These are phyloP conservation scores for Cladopsammia gracilis DNA, from an alignment of 64 coral and sea anemone species.

Conservation along the genomic window DNA sequence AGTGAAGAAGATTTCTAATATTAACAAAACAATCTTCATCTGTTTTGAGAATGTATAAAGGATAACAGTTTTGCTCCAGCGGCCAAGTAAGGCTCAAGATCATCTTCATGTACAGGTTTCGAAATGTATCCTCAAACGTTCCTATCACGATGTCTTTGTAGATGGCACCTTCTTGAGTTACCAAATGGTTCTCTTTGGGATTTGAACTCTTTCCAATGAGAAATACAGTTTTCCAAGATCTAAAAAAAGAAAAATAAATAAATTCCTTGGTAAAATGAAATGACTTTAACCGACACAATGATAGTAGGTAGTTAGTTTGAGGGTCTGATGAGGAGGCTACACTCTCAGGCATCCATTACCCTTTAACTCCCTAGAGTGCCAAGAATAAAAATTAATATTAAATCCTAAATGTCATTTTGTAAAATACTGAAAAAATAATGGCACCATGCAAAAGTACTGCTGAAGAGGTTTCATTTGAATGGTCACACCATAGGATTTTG, in stretches of 20 bases:
- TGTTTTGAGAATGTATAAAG: constrained; percentile 69
- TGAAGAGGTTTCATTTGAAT: no score
- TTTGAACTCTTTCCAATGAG: constrained; percentile 37
- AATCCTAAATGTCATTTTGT: no score
- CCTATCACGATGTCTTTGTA: constrained; percentile 60
- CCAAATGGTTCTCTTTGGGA: constrained; percentile 4
- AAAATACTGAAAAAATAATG: no score
- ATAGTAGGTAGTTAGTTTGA: no score
- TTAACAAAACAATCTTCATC: constrained; percentile 85
- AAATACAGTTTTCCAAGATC: constrained; percentile 73
- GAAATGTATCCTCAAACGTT: constrained; percentile 55
- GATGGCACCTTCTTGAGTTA: constrained; percentile 33
- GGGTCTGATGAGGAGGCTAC: no score
- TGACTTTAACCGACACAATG: no score
- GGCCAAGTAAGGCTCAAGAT: constrained; percentile 60
- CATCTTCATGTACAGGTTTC: constrained; percentile 76
- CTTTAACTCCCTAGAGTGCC: no score
- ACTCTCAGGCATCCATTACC: no score
- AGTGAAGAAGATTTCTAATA: constrained; percentile 38
- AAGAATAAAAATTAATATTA: no score
- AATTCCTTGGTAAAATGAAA: no score
- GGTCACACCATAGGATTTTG: no score
- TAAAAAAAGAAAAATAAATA: background rate
- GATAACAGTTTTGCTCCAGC: constrained; percentile 40
- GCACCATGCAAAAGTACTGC: no score